Base-by-base conservation (phyloP, 2,888 invertebrate genomes). In the Myopa testacea region DNA sequence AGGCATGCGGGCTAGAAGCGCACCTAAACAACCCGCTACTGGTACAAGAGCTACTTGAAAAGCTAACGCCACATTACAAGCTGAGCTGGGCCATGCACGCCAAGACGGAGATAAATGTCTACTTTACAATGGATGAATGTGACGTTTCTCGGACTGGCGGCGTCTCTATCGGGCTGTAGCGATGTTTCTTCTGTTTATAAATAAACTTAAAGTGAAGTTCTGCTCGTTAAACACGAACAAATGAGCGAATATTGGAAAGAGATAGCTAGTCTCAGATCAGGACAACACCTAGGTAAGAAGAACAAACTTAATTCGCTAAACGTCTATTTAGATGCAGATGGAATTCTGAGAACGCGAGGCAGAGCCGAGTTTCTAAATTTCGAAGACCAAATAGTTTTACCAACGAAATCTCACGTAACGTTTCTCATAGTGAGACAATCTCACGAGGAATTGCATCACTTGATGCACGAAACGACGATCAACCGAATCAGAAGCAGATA, bases 321-420 rank as follows among this genome's bases (percentile, higher is more conserved):
- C 16, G 16, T 2, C 16, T 55, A 55, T 16, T 55, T 55, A 55
- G 55, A 50, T 50, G 3, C 50, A 50, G 50, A 50, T 3, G 50
- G 3, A 10, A 3, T 50, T 50, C 50, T 50, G 14, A 10, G 60
- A 60, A 60, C 60, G 7, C 60, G 60, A 60, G 60, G 60, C 3
- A 60, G 60, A n/a, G 60, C 60, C n/a, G 60, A 10, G 16, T 7
- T 19, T 3, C 16, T 60, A 19, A 60, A 60, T 60, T n/a, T 19
- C 16, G 60, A 60, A 60, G 60, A 60, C n/a, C 60, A 60, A 60
- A 60, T 60, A 60, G 60, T 60, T 7, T 60, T 60, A n/a, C 2
- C 60, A n/a, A 60, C 60, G 16, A 60, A 60, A 60, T 60, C n/a
- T n/a, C 60, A 60, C 26, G 26, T 60, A 60, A 60, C 60, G n/a